These are phyloP conservation scores for Chelidonichthys spinosus DNA, from an alignment of 2,797 vertebrate species.

Conservation along the genomic window DNA sequence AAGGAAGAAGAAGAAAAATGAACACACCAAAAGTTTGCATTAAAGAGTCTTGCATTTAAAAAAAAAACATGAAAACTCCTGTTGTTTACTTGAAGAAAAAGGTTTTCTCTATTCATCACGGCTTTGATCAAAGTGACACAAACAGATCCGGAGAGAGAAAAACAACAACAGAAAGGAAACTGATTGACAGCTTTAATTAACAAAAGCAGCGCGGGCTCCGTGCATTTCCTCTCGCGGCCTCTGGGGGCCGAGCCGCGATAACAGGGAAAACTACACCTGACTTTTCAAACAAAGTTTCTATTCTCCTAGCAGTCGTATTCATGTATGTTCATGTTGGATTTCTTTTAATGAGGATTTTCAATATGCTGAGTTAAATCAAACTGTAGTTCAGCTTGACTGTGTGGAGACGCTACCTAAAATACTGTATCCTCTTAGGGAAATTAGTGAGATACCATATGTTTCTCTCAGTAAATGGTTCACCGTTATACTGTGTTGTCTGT, in stretches of 20 bases:
- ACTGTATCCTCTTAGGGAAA: constrained; percentile 36
- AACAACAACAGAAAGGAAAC: constrained; percentile 48
- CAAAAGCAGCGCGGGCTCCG: constrained; percentile 68
- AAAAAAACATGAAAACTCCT: constrained; percentile 73
- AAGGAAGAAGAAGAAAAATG: constrained; percentile 15
- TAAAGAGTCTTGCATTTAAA: constrained; percentile 59
- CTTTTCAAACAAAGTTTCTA: constrained; percentile 68
- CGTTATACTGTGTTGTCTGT: neutral
- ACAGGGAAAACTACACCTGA: constrained; percentile 71
- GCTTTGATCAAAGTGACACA: constrained; percentile 82
- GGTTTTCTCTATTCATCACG: constrained; percentile 68
- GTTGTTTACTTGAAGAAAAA: constrained; percentile 75
- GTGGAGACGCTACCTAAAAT: constrained; percentile 19
- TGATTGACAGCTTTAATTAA: constrained; percentile 86
- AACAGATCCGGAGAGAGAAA: constrained; percentile 72
- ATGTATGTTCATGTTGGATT: constrained; percentile 49
- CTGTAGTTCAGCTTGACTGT: constrained; percentile 24
- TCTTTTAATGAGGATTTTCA: constrained; percentile 63
- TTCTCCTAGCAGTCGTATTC: constrained; percentile 60
- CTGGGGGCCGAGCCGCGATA: constrained; percentile 63
- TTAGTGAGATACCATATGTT: constrained; percentile 39
- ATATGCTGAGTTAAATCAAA: constrained; percentile 36
- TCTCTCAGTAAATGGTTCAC: constrained; percentile 31
- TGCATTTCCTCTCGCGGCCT: constrained; percentile 75
- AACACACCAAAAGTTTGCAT: constrained; percentile 73